Evolutionary conservation across 2,797 vertebrate genomes (phyloP).

Genomic region (Perdix hodgsoniae): DNA sequence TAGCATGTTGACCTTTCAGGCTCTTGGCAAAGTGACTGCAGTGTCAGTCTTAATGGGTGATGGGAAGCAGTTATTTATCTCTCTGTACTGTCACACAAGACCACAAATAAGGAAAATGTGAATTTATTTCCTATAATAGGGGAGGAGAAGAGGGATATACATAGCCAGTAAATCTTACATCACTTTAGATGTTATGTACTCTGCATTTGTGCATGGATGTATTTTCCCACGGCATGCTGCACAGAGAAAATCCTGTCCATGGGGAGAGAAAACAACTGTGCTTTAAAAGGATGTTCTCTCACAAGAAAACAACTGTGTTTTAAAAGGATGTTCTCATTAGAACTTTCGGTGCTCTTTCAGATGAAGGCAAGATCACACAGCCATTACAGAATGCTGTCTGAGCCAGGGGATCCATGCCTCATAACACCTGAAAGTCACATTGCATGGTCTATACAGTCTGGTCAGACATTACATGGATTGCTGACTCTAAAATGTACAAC

Average conservation of each 20-base stretch:
- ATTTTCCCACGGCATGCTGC: background rate
- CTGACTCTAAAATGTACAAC: background rate
- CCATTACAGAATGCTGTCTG: fast-evolving
- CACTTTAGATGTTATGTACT: background rate
- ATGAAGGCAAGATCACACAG: background rate
- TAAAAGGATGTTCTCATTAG: background rate
- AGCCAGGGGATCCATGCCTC: background rate
- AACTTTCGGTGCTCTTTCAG: background rate
- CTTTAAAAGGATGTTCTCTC: background rate
- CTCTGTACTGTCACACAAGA: background rate
- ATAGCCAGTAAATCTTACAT: fast-evolving
- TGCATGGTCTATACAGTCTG: background rate
- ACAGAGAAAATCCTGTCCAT: background rate
- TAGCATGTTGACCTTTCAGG: slow-evolving; percentile 25
- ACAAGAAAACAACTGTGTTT: background rate
- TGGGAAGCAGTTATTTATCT: background rate
- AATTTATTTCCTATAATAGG: background rate
- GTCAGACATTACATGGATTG: background rate
- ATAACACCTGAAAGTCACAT: background rate
- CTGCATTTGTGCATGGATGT: fast-evolving
- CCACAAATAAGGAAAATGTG: background rate
- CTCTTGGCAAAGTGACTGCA: slow-evolving; percentile 14
- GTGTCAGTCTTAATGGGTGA: background rate
- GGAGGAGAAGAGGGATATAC: background rate
- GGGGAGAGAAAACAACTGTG: background rate